These are phyloP conservation scores for Agrochola lota DNA, from an alignment of 2,888 invertebrate species.

Conservation along the genomic window DNA sequence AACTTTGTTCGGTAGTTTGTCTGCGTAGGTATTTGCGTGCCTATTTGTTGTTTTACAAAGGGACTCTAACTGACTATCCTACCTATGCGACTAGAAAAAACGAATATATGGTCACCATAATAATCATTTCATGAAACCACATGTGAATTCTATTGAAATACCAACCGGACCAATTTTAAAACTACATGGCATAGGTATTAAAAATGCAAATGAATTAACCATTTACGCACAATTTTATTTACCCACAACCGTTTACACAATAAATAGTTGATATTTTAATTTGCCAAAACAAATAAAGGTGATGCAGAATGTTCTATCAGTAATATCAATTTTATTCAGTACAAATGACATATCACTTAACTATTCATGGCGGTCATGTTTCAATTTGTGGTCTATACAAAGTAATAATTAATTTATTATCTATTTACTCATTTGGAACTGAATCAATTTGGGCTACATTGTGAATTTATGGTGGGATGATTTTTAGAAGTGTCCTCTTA, in stretches of 20 bases:
- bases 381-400: constrained; percentile 76
- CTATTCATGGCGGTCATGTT: constrained; percentile 75
- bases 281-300: constrained; percentile 63
- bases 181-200: constrained; percentile 43
- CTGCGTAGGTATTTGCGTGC: constrained; percentile 41
- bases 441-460: constrained; percentile 52
- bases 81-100: constrained; percentile 2
- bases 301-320: constrained; percentile 54
- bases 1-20: constrained; percentile 69
- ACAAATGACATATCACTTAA: constrained; percentile 76
- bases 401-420: constrained; percentile 74
- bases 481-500: constrained; percentile 25
- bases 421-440: constrained; percentile 68
- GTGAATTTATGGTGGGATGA: constrained; percentile 37
- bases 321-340: constrained; percentile 72
- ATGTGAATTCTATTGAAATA: constrained; percentile 40
- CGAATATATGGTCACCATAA: constrained; percentile 7
- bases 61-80: constrained; percentile 22
- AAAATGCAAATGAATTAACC: constrained; percentile 56
- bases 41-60: constrained; percentile 57
- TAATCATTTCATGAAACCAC: constrained; percentile 34
- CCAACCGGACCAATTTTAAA: constrained; percentile 26
- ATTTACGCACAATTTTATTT: constrained; percentile 54
- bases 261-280: constrained; percentile 64
- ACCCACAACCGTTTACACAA: constrained; percentile 42